Percentiles rank a stretch among this genome's conserved stretches.
Evolutionary conservation across 2,888 invertebrate species (phyloP).

Genomic region (Magallana nippona): DNA sequence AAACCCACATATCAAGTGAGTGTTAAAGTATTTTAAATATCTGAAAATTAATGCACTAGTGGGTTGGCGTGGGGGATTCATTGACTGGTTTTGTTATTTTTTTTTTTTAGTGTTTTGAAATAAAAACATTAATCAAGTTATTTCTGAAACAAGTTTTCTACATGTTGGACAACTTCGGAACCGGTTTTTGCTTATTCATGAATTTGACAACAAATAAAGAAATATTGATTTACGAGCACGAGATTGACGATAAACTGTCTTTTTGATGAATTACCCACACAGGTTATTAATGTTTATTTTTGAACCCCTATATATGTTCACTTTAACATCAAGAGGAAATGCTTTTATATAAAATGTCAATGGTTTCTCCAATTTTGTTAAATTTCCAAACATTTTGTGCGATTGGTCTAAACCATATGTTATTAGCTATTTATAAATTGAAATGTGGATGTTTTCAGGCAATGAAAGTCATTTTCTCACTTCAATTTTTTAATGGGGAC

Average conservation of each 20-base stretch:
- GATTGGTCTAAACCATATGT: not conserved
- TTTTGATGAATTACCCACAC: slow-evolving; percentile 2
- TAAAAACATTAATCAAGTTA: no score
- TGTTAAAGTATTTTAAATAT: no score
- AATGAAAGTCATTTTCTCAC: not conserved
- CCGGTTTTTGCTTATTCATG: slow-evolving; percentile 9
- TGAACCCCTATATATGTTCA: not conserved
- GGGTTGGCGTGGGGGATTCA: no score
- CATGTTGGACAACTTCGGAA: not conserved
- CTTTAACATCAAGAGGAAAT: not conserved
- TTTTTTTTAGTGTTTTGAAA: no score
- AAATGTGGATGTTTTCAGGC: not conserved
- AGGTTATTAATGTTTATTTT: not conserved
- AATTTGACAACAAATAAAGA: slow-evolving; percentile 6
- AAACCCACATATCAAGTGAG: no score
- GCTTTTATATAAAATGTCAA: not conserved
- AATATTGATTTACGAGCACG: not conserved
- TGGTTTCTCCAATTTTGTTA: not conserved
- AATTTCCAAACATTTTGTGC: not conserved
- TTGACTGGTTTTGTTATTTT: no score
- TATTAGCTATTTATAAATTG: not conserved
- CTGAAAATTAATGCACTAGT: no score
- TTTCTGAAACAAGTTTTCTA: no score
- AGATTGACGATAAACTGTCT: not conserved
- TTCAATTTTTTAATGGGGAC: not conserved